Evolutionary conservation across 2,888 invertebrate genomes (phyloP), one percentile per base, ranked within the genome.

Genomic region (Oscheius sp.): DNA sequence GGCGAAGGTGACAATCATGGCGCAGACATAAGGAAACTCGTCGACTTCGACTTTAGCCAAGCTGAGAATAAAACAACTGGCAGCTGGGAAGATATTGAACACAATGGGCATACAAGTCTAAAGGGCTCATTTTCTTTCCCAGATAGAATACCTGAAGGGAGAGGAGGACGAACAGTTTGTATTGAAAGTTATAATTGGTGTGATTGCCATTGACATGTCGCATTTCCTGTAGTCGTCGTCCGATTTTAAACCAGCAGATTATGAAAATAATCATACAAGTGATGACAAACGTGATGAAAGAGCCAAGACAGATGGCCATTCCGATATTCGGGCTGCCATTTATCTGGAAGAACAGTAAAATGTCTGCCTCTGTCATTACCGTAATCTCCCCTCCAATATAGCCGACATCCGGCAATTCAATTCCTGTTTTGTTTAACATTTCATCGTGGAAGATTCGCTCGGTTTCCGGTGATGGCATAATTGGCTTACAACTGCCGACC

Each of bases 171-270:
- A 49, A 66, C 23, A 66, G 27, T n/a, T 35, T 49, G 6, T 52
- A 29, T 27, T 66, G 66, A 12, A 66, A 66, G 7, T 52, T 25
- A 35, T 66, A 66, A n/a, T 41, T 61, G 3, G 35, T 35, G 35
- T 35, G 35, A 9, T 35, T 35, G 35, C 35, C 35, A n/a, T 16
- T 18, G 1, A 41, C 21, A 13, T 25, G 12, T 25, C 52, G 49
- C 1, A 66, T n/a, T 25, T 52, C 35, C n/a, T n/a, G 46, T 29
- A 66, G 18, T n/a, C 49, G 21, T 29, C 49, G 16, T 25, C 66
- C 66, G n/a, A 66, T 66, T 27, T 29, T 49, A 16, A 23, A 18
- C 49, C 52, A 66, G 16, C 66, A 66, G 21, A 66, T 23, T 3
- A 35, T 35, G 35, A 49, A 49, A 13, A 49, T 49, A 7, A 18